These are phyloP conservation scores for Emys orbicularis DNA, from an alignment of 2,797 vertebrate genomes.

Conservation along the genomic window DNA sequence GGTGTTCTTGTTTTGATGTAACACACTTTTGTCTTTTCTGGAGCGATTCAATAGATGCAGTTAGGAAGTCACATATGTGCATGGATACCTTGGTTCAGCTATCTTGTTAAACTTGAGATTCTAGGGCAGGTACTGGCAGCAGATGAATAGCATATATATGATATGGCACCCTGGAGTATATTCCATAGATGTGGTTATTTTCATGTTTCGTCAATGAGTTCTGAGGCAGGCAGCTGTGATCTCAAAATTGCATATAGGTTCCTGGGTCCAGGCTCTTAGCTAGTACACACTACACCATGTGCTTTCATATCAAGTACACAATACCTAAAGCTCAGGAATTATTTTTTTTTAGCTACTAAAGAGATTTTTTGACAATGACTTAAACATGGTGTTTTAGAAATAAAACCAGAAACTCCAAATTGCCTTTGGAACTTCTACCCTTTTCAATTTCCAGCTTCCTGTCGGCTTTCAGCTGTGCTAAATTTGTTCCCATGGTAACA, in stretches of 20 bases:
- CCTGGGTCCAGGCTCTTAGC: background rate
- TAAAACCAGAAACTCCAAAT: constrained; percentile 23
- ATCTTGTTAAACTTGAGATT: background rate
- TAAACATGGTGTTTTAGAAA: background rate
- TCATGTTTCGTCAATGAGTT: fast-evolving
- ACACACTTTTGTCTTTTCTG: background rate
- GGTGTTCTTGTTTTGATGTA: background rate
- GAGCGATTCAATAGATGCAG: background rate
- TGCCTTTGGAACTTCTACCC: background rate
- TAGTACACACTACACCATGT: background rate
- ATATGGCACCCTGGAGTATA: fast-evolving
- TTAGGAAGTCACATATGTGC: background rate
- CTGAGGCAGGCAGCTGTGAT: background rate
- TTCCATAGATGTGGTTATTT: fast-evolving
- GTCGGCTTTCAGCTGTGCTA: constrained; percentile 27
- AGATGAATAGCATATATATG: background rate
- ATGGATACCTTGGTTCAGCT: too few relatives aligned
- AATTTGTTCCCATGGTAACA: constrained; percentile 58
- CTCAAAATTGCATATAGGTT: background rate
- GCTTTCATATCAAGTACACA: background rate
- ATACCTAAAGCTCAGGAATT: background rate
- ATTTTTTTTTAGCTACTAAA: background rate
- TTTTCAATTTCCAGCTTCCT: constrained; percentile 23
- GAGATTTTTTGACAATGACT: background rate
- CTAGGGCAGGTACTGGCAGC: background rate